Base-by-base conservation (phyloP, 2,113 vertebrate genomes). In the Tetraodon nigroviridis region DNA sequence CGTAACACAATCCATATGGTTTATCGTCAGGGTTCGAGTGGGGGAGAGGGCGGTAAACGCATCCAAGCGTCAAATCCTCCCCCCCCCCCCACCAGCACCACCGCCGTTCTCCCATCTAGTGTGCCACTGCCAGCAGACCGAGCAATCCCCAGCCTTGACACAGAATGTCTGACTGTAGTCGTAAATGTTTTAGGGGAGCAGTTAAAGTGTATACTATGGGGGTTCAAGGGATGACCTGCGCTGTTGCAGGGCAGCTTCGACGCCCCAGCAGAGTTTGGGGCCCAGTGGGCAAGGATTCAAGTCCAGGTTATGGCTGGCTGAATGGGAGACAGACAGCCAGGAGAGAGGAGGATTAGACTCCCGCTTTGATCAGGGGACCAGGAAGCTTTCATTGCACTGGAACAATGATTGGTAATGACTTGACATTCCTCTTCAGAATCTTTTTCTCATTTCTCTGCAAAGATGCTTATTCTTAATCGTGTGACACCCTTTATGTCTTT, bases 1-100 rank as follows among this genome's bases (percentile, higher is more conserved):
- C 15, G 81, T 89, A 92, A 92, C 78, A 75, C 58, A 76, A 89
- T 85, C 88, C 88, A 86, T 75, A 86, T 90, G 89, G 86, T 90
- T 87, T 87, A 88, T 86, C 69, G 55, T 71, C 4, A 74, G 48
- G 67, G 76, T 71, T 71, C 67, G 66, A 18, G 44, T 56, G 46
- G 54, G 51, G 45, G 51, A 72, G 24, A 27, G 24, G 56, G 65
- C 44, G 66, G 74, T 76, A 65, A 76, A 80, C 2, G 81, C 85
- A 90, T 89, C 89, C 87, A 88, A 79, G 81, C 86, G 78, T 83
- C 78, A 76, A 81, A 82, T 71, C 73, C 71, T 81, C 15, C 45
- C 79, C 64, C 75, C 83, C 79, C 15, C 45, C 79, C 64, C 75
- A 81, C 79, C 64, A 71, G 78, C 84, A 74, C 78, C 75, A 77